A percentile compares a stretch with the other conserved stretches of the same genome.
phyloP scores from a whole-genome alignment of 2,113 vertebrate species.

The Tetraodon nigroviridis region DNA sequence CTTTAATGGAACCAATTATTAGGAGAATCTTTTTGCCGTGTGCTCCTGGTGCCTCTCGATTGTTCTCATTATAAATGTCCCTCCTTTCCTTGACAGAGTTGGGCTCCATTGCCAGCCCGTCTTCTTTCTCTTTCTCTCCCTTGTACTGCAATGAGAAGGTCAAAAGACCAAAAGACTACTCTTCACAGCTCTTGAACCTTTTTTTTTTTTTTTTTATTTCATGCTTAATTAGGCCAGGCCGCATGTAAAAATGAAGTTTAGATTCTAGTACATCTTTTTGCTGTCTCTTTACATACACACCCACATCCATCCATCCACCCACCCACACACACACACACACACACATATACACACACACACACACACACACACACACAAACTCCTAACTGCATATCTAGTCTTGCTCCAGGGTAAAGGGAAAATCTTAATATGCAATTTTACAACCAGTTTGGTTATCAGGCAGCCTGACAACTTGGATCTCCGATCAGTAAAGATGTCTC shows the following conservation, averaged over 20 bases:
- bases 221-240: slow-evolving; percentile 75
- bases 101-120: slow-evolving; percentile 27
- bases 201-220: slow-evolving; percentile 70
- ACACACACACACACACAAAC: slow-evolving; percentile 21
- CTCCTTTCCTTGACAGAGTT: slow-evolving; percentile 57
- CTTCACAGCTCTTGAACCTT: slow-evolving; percentile 71
- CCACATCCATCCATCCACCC: background rate
- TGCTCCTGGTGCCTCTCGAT: slow-evolving; percentile 56
- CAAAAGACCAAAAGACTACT: slow-evolving; percentile 72
- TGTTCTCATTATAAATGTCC: slow-evolving; percentile 65
- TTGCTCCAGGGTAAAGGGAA: too few relatives aligned
- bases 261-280: slow-evolving; percentile 27
- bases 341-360: background rate
- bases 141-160: slow-evolving; percentile 70
- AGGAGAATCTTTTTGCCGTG: slow-evolving; percentile 56
- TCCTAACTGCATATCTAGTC: background rate
- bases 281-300: slow-evolving; percentile 4
- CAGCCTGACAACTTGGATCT: too few relatives aligned
- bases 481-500: too few relatives aligned
- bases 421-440: too few relatives aligned
- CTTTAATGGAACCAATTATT: slow-evolving; percentile 76
- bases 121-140: slow-evolving; percentile 35
- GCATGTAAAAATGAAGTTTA: slow-evolving; percentile 52
- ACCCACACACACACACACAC: background rate
- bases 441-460: too few relatives aligned